phyloP scores from a whole-genome alignment of 2,888 invertebrate genomes.

The Pegoplata infirma region DNA sequence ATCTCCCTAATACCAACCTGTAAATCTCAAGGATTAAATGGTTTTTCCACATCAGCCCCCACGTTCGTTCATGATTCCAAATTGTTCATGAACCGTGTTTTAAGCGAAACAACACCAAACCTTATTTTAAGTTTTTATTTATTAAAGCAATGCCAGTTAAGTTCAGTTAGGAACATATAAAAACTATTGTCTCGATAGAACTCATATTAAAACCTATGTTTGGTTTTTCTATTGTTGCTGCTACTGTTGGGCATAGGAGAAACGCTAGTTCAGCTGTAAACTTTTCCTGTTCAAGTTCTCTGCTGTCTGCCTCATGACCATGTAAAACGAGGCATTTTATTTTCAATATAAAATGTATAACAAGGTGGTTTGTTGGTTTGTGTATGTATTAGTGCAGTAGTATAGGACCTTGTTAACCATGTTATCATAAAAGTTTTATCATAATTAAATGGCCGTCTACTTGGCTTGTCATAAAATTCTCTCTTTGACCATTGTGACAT shows the following conservation, averaged over 20 bases:
- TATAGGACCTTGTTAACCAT: slow-evolving; percentile 13
- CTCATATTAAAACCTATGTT: background rate
- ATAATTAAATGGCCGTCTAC: slow-evolving; percentile 57
- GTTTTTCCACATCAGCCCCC: too few relatives aligned
- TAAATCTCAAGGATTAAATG: too few relatives aligned
- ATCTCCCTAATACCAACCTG: too few relatives aligned
- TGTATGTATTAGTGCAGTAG: background rate
- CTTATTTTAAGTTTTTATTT: background rate
- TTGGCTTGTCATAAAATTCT: slow-evolving; percentile 55
- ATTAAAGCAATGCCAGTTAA: background rate
- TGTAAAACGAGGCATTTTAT: background rate
- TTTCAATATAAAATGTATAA: background rate
- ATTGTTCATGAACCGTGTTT: background rate
- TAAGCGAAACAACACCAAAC: background rate
- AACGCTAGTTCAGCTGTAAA: background rate
- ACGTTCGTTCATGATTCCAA: too few relatives aligned
- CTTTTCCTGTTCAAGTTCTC: background rate
- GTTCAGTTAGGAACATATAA: background rate
- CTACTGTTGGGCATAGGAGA: background rate
- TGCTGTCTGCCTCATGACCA: background rate
- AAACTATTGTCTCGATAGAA: background rate
- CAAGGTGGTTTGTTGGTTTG: background rate
- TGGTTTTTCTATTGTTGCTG: background rate
- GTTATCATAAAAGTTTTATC: slow-evolving; percentile 52
- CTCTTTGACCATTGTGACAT: slow-evolving; percentile 49